Evolutionary conservation across 2,113 vertebrate species (phyloP).

Genomic region (Chamaea fasciata): DNA sequence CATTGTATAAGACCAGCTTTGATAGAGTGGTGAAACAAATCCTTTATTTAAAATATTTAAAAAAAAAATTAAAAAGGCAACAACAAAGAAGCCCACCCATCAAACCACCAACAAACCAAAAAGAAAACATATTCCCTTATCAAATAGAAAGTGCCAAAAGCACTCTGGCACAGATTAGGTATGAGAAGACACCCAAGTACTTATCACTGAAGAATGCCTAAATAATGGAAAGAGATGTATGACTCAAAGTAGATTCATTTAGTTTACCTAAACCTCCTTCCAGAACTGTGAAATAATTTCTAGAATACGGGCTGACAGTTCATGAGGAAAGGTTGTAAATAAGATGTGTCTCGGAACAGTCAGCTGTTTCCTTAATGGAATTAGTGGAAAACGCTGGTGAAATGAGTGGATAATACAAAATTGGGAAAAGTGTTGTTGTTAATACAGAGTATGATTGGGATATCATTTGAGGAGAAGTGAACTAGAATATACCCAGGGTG

Average conservation of each 20-base stretch:
- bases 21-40: not conserved
- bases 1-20: not conserved
- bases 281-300: not conserved
- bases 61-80: too few species aligned
- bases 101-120: not conserved
- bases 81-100: accelerated
- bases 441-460: not conserved
- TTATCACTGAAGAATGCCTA: not conserved
- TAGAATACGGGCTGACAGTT: not conserved
- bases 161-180: not conserved
- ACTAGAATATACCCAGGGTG: not conserved
- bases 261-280: not conserved
- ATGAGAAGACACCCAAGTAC: not conserved
- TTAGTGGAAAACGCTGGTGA: not conserved
- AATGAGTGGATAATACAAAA: not conserved
- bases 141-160: not conserved
- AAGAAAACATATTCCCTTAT: not conserved
- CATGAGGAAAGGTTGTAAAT: not conserved
- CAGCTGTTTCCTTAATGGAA: not conserved
- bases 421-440: not conserved
- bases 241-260: not conserved
- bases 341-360: not conserved
- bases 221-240: not conserved
- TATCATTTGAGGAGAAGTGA: not conserved
- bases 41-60: not conserved